Evolutionary conservation across 2,797 vertebrate genomes (phyloP).

Genomic region (Pogonophryne albipinna): DNA sequence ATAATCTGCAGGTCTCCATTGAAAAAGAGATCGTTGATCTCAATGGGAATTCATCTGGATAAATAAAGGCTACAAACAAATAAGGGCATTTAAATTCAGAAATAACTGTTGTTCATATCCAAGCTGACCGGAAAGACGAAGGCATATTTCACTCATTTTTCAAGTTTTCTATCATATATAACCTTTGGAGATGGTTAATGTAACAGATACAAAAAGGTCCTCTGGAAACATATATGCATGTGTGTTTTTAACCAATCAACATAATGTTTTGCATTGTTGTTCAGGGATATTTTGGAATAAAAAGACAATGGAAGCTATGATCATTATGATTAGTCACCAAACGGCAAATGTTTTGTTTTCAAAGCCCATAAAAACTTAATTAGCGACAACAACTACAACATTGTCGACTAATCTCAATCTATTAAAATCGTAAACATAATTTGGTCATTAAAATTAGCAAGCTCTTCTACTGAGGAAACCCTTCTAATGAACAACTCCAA

Average conservation of each 20-base stretch:
- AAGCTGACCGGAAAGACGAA: constrained; percentile 32
- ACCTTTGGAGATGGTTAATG: not conserved
- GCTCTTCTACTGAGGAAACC: not conserved
- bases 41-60: too few species aligned
- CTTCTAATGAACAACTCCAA: constrained; percentile 26
- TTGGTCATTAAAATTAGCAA: not conserved
- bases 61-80: too few species aligned
- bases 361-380: not conserved
- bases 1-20: not conserved
- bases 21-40: too few species aligned
- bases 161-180: too few species aligned
- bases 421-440: not conserved
- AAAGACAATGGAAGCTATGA: constrained; percentile 1
- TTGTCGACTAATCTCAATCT: not conserved
- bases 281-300: constrained; percentile 9
- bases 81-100: constrained; percentile 40
- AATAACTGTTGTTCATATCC: constrained; percentile 44
- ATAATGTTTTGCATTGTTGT: not conserved
- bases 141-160: constrained; percentile 23
- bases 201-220: not conserved
- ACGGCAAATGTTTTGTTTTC: not conserved
- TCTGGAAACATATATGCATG: not conserved
- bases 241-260: not conserved
- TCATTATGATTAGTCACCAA: not conserved
- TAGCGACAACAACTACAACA: not conserved